phyloP scores from a whole-genome alignment of 2,797 vertebrate species.

The Brachyalestes nurse region DNA sequence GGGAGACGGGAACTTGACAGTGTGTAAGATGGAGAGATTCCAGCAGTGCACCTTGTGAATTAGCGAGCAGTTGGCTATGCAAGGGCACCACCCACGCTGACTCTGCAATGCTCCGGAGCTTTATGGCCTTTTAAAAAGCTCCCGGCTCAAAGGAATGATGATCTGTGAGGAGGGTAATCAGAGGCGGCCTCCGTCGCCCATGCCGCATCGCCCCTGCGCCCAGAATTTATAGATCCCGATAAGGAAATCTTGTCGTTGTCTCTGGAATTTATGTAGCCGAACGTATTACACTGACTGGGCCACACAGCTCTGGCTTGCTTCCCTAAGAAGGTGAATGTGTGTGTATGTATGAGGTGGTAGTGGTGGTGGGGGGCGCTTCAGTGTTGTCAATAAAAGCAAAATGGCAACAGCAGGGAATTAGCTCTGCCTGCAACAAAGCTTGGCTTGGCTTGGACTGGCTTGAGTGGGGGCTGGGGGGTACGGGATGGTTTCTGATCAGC shows the following conservation, averaged over 20 bases:
- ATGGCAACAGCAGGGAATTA: conserved; percentile 38
- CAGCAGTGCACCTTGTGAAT: conserved; percentile 32
- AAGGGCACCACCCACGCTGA: background rate
- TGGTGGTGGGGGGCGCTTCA: conserved; percentile 16
- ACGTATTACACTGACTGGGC: conserved; percentile 61
- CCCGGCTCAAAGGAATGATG: conserved; percentile 61
- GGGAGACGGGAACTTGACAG: conserved; percentile 14
- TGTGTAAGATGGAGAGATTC: conserved; percentile 36
- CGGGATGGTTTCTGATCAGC: conserved; percentile 53
- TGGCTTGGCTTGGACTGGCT: conserved; percentile 28
- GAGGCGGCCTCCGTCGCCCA: conserved; percentile 48
- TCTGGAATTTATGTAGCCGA: conserved; percentile 71
- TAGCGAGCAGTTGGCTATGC: conserved; percentile 31
- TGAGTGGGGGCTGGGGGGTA: conserved; percentile 5
- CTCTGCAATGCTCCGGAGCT: background rate
- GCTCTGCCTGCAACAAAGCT: conserved; percentile 38
- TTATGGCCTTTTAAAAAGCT: conserved; percentile 51
- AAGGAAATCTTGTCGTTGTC: conserved; percentile 72
- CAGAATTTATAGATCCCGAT: conserved; percentile 73
- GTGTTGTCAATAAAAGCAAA: conserved; percentile 66
- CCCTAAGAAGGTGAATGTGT: conserved; percentile 47
- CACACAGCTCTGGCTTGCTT: conserved; percentile 51
- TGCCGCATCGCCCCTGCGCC: conserved; percentile 49
- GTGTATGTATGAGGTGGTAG: conserved; percentile 30
- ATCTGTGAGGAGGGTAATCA: conserved; percentile 62